These are phyloP conservation scores for Heliconius himera DNA, from an alignment of 1,140 invertebrate genomes.

Conservation along the genomic window DNA sequence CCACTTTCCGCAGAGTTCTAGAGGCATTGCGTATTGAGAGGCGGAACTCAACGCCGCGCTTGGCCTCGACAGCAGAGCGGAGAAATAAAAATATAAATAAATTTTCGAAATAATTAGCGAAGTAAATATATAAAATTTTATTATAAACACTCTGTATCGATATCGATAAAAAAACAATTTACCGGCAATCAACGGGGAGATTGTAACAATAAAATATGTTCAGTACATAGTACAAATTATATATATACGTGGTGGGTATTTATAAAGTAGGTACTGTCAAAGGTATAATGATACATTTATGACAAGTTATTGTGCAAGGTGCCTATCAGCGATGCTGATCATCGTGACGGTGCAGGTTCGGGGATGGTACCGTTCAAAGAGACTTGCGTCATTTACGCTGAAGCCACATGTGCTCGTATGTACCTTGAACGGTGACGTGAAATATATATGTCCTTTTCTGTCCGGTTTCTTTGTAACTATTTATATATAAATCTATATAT, in stretches of 20 bases:
- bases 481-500: not conserved
- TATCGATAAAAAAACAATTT: too few species aligned
- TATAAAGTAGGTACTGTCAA: not conserved
- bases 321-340: not conserved
- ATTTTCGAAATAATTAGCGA: too few species aligned
- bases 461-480: not conserved
- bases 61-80: too few species aligned
- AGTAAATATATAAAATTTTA: too few species aligned
- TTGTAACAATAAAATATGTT: too few species aligned
- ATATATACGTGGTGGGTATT: not conserved
- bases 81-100: too few species aligned
- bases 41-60: too few species aligned
- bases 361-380: not conserved
- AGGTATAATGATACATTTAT: slow-evolving; percentile 16
- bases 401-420: not conserved
- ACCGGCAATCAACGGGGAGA: too few species aligned
- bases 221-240: not conserved
- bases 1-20: too few species aligned
- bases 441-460: not conserved
- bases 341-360: not conserved
- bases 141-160: too few species aligned
- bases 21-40: too few species aligned
- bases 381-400: slow-evolving; percentile 3
- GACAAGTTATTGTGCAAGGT: slow-evolving; percentile 2
- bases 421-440: not conserved